phyloP scores from a whole-genome alignment of 2,888 invertebrate genomes.

The Argyra leucocephala region DNA sequence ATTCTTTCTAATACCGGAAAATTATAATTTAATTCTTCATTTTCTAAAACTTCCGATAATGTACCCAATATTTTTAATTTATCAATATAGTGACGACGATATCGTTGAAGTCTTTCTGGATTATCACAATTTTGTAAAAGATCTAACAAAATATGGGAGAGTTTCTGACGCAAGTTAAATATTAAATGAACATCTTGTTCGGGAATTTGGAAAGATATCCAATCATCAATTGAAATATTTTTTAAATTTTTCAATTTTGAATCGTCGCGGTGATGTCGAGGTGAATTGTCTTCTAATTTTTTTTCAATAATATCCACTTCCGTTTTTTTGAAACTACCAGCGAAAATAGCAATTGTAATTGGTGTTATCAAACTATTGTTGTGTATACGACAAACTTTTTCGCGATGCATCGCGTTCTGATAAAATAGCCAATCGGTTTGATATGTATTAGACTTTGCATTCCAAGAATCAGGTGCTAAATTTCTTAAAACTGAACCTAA shows the following conservation, averaged over 20 bases:
- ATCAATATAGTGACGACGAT: conserved; percentile 19
- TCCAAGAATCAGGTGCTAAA: conserved; percentile 18
- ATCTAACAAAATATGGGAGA: conserved; percentile 40
- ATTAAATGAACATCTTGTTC: conserved; percentile 56
- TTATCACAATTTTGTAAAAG: conserved; percentile 28
- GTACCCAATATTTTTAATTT: conserved; percentile 26
- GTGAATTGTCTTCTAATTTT: conserved; percentile 21
- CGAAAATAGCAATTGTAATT: conserved; percentile 64
- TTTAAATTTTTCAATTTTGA: not conserved
- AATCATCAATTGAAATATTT: conserved; percentile 52
- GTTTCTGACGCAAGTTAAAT: conserved; percentile 62
- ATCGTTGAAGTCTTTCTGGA: conserved; percentile 27
- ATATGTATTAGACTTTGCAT: conserved; percentile 30
- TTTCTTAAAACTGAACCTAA: conserved; percentile 48
- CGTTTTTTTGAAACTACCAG: conserved; percentile 23
- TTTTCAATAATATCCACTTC: conserved; percentile 20
- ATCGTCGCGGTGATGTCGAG: too few relatives aligned
- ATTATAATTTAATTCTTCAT: conserved; percentile 27
- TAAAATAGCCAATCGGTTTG: conserved; percentile 76
- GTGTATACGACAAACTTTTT: conserved; percentile 29
- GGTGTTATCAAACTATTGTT: conserved; percentile 72
- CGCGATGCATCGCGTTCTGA: conserved; percentile 58
- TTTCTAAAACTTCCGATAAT: conserved; percentile 26
- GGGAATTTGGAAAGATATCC: conserved; percentile 61
- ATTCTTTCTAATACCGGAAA: conserved; percentile 28